Base-by-base conservation (phyloP, 2,113 vertebrate species). In the Rhipidura dahli region DNA sequence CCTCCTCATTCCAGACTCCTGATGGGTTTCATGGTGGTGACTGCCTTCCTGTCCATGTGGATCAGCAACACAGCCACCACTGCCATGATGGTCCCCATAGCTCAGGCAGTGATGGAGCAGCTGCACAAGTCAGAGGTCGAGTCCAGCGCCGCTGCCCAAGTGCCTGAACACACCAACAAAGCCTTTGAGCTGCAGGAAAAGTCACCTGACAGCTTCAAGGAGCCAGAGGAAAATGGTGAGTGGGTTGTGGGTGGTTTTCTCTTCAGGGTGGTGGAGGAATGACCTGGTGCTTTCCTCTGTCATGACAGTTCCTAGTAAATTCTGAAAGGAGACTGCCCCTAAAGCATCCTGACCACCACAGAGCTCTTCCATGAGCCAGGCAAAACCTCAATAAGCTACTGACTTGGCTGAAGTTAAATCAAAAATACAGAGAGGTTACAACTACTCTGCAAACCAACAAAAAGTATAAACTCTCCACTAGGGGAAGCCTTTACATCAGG, bases 1-100 rank as follows among this genome's bases (percentile, higher is more conserved):
- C 54, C n/a, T 69, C 35, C 37, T 71, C 56, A 4, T 35, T 69
- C 7, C 87, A 99, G 99, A 11, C 97, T 99, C 37, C 97, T 99
- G 97, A 96, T 99, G 81, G 99, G 99, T 16, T 99, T 99, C 98
- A 99, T 99, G 99, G 2, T 59, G 0, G 98, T 99, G 88, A 99
- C 99, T 0, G 97, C 99, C 35, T 99, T 99, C 97, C 98, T 99
- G 86, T 99, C 99, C 10, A 99, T 99, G 99, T 99, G 99, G 99
- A 99, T 99, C 97, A 99, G 99, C 97, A 99, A 99, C 95, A 99
- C 99, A 0, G 99, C 99, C 95, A 99, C 99, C 68, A 98, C 99
- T 0, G 99, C 99, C 97, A 99, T 99, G 99, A 99, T 99, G 99
- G 72, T 99, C 49, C 99, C 99, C 83, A 99, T 99, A 1, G 96